These are phyloP conservation scores for Homalodisca vitripennis DNA, from an alignment of 1,140 invertebrate genomes.

Conservation along the genomic window DNA sequence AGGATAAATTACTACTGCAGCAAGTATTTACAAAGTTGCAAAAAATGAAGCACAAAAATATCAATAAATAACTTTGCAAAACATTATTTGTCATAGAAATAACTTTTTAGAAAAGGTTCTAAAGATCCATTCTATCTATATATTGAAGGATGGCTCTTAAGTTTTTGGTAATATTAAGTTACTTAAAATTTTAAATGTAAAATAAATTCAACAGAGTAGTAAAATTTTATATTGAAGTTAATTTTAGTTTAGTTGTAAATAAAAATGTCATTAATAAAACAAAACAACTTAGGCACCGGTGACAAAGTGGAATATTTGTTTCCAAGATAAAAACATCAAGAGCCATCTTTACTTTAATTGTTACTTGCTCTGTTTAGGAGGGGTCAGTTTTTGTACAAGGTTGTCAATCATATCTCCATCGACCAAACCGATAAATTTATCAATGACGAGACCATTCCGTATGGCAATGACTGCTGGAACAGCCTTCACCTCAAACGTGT, in stretches of 20 bases:
- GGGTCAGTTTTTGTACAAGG: conserved; percentile 38
- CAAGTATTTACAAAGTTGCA: no score
- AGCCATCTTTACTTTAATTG: not conserved
- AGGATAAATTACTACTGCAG: no score
- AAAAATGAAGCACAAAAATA: no score
- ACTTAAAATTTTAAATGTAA: not conserved
- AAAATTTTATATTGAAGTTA: not conserved
- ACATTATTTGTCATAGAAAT: no score
- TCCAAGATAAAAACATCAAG: no score
- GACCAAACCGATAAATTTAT: conserved; percentile 86
- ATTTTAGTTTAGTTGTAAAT: not conserved
- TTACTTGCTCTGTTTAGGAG: conserved; percentile 23
- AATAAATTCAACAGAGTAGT: not conserved
- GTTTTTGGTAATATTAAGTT: not conserved
- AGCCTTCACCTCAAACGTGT: conserved; percentile 82
- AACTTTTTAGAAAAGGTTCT: no score
- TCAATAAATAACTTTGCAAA: no score
- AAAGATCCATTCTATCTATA: no score
- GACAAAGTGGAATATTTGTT: not conserved
- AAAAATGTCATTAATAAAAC: not conserved
- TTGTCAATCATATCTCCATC: conserved; percentile 42
- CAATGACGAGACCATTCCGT: conserved; percentile 82
- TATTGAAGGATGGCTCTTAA: no score
- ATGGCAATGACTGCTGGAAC: conserved; percentile 90
- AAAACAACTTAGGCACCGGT: not conserved